These are phyloP conservation scores for Amyelois transitella DNA, from an alignment of 1,140 invertebrate species.

Conservation along the genomic window DNA sequence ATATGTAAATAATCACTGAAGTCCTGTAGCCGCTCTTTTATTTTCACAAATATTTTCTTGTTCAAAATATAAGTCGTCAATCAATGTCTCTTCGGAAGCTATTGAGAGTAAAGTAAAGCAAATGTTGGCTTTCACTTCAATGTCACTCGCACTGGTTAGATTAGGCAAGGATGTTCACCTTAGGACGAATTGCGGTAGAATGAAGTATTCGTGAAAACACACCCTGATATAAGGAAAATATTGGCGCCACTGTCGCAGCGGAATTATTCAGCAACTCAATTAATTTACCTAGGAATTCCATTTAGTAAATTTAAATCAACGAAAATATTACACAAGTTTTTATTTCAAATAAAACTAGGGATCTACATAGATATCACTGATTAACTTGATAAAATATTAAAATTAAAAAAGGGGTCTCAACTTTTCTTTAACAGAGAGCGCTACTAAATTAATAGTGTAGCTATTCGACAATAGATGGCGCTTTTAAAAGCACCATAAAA, in stretches of 20 bases:
- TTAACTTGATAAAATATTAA: not conserved
- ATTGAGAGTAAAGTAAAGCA: slow-evolving; percentile 16
- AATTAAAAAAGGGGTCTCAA: not conserved
- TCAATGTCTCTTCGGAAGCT: slow-evolving; percentile 14
- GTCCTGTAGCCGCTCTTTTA: not conserved
- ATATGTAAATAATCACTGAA: slow-evolving; percentile 15
- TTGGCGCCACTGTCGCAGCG: slow-evolving; percentile 61
- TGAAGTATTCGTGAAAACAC: slow-evolving; percentile 71
- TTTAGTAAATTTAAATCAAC: not conserved
- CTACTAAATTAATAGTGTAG: not conserved
- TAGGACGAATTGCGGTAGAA: slow-evolving; percentile 66
- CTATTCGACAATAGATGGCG: slow-evolving; percentile 34
- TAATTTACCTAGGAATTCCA: not conserved
- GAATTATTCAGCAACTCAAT: slow-evolving; percentile 26
- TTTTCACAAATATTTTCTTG: slow-evolving; percentile 4
- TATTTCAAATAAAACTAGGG: not conserved
- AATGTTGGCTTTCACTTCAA: slow-evolving; percentile 61
- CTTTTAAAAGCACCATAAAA: not conserved
- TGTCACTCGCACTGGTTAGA: slow-evolving; percentile 52
- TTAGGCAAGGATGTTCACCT: slow-evolving; percentile 61
- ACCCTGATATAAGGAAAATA: slow-evolving; percentile 72
- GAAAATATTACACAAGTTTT: not conserved
- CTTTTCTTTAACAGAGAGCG: not conserved
- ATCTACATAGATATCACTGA: not conserved
- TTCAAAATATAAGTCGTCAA: not conserved